Evolutionary conservation across 2,888 invertebrate genomes (phyloP), one percentile per base, ranked within the genome.

Genomic region (Drosophila picticornis): DNA sequence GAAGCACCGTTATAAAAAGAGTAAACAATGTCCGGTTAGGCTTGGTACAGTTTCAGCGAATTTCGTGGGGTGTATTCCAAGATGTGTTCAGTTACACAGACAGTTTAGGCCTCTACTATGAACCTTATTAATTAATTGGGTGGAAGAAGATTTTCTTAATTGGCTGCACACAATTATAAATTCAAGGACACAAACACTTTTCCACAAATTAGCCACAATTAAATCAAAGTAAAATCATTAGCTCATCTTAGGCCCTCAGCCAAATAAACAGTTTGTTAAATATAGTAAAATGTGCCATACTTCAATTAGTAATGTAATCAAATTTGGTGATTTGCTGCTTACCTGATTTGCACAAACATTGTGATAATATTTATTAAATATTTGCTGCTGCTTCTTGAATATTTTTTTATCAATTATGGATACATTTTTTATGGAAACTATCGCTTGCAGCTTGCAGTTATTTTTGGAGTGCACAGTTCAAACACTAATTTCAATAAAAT

Each of bases 291-390:
- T 38, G 29, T 27, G 11, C 13, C 19, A 46, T 16, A 48, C 59
- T 38, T 69, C 9, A 60, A 29, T 31, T 31, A 22, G 31, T 16
- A 60, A 59, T 16, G n/a, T 16, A 46, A 46, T 25, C 4, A 25
- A 22, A 1, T 27, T 48, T 43, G 4, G 5, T 31, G 38, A n/a
- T 22, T 11, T 63, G 60, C 19, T 63, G 57, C 82, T 86, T 75
- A 82, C 82, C 82, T 84, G 81, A 51, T 34, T 61, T 65, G 46
- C 61, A 51, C 57, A 55, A 72, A 57, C 60, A 88, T 73, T 70
- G 50, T 62, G 46, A 19, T 36, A 53, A 60, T 40, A 58, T 58
- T 51, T 46, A 59, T 59, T 7, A 16, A 9, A 16, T 22, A 22
- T 43, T 13, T 22, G 11, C 11, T 22, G 43, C 11, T 43, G 43